phyloP scores from a whole-genome alignment of 2,888 invertebrate genomes.

The Drosophila aldrichi region DNA sequence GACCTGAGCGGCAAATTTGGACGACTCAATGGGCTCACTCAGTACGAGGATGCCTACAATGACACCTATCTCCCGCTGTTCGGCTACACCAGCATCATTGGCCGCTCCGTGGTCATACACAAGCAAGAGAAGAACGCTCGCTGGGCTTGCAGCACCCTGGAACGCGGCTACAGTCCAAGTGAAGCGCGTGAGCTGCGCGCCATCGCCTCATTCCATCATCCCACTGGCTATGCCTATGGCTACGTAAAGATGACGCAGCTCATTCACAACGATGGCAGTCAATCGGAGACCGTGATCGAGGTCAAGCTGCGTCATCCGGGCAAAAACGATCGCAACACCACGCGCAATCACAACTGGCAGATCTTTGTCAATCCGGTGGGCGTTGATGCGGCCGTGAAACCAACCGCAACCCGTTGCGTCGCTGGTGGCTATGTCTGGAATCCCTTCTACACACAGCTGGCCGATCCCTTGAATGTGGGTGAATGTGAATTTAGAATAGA shows the following conservation, averaged over 20 bases:
- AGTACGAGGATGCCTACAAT: slow-evolving; percentile 88
- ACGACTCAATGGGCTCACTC: slow-evolving; percentile 88
- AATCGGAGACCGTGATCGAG: slow-evolving; percentile 96
- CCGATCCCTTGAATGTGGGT: slow-evolving; percentile 94
- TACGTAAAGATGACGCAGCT: slow-evolving; percentile 95
- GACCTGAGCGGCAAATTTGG: slow-evolving; percentile 95
- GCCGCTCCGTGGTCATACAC: slow-evolving; percentile 94
- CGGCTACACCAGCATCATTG: slow-evolving; percentile 92
- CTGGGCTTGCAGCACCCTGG: slow-evolving; percentile 93
- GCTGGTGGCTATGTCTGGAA: slow-evolving; percentile 97
- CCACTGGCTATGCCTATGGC: slow-evolving; percentile 92
- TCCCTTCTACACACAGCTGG: slow-evolving; percentile 95
- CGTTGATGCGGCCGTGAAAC: slow-evolving; percentile 94
- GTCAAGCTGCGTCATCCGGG: slow-evolving; percentile 95
- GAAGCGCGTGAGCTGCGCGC: slow-evolving; percentile 94
- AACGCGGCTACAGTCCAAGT: slow-evolving; percentile 94
- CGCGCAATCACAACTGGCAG: slow-evolving; percentile 94
- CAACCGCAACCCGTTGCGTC: slow-evolving; percentile 92
- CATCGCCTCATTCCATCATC: slow-evolving; percentile 96
- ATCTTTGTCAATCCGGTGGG: slow-evolving; percentile 96
- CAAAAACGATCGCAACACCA: slow-evolving; percentile 93
- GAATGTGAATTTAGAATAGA: not conserved
- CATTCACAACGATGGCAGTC: slow-evolving; percentile 93
- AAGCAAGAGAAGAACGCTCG: slow-evolving; percentile 88
- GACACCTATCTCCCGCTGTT: slow-evolving; percentile 93